These are phyloP conservation scores for Xanthia togata DNA, from an alignment of 2,888 invertebrate genomes.

Conservation along the genomic window DNA sequence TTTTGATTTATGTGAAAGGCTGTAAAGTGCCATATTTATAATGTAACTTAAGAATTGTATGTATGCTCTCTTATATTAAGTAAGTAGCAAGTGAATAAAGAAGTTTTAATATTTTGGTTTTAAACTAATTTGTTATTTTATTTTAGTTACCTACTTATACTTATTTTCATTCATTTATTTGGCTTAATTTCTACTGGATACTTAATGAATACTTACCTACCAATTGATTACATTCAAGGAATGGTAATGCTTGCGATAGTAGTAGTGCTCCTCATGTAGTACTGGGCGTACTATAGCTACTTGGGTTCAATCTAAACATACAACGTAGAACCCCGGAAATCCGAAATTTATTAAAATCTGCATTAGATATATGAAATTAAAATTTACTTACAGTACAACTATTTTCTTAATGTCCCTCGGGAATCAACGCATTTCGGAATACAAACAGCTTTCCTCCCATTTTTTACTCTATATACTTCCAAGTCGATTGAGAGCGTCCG, in stretches of 20 bases:
- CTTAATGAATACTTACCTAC: constrained; percentile 3
- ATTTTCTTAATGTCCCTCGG: no score
- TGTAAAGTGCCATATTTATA: neutral
- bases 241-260: neutral
- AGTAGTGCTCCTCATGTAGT: neutral
- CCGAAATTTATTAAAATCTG: neutral
- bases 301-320: neutral
- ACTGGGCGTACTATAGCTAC: neutral
- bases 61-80: neutral
- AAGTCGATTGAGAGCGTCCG: no score
- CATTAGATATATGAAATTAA: neutral
- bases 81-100: neutral
- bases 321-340: neutral
- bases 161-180: neutral
- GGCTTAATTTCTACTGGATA: neutral
- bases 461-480: no score
- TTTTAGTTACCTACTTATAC: neutral
- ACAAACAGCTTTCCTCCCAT: no score
- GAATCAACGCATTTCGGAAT: no score
- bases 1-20: neutral
- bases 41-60: neutral
- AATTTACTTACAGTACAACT: no score
- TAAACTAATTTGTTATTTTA: neutral
- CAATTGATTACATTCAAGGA: constrained; percentile 12
- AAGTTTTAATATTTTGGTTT: neutral